These are phyloP conservation scores for Sebastes schlegelii DNA, from an alignment of 2,113 vertebrate genomes.

Conservation along the genomic window DNA sequence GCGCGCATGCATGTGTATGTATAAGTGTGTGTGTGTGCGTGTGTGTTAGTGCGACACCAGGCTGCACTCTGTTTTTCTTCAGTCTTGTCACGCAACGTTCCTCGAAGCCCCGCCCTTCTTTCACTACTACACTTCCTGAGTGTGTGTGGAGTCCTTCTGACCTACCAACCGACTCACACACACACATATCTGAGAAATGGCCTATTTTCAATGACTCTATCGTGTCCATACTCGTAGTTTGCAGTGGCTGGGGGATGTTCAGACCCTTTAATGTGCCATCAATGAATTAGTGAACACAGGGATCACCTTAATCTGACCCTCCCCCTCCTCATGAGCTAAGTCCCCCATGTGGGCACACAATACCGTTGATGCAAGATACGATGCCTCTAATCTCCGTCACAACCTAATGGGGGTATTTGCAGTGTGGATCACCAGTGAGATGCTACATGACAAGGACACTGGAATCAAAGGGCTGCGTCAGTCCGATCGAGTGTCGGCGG, in stretches of 20 bases:
- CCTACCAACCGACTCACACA: slow-evolving; percentile 15
- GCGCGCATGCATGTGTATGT: slow-evolving; percentile 7
- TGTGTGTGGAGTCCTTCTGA: slow-evolving; percentile 42
- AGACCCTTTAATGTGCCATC: slow-evolving; percentile 44
- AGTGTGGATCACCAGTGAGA: slow-evolving; percentile 20
- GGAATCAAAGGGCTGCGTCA: neutral
- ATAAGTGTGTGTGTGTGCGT: slow-evolving; percentile 7
- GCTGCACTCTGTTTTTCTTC: slow-evolving; percentile 73
- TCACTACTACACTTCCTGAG: slow-evolving; percentile 47
- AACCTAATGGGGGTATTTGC: slow-evolving; percentile 16
- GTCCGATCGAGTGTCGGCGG: neutral
- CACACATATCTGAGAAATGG: slow-evolving; percentile 35
- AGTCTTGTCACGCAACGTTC: slow-evolving; percentile 75
- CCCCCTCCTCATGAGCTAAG: slow-evolving; percentile 31
- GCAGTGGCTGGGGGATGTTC: neutral
- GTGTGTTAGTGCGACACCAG: slow-evolving; percentile 50
- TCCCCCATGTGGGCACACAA: slow-evolving; percentile 9
- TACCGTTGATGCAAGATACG: slow-evolving; percentile 17
- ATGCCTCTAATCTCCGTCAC: slow-evolving; percentile 48
- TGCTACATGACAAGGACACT: neutral
- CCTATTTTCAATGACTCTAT: slow-evolving; percentile 50
- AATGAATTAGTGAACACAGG: slow-evolving; percentile 41
- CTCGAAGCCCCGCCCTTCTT: slow-evolving; percentile 55
- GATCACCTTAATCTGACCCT: slow-evolving; percentile 56
- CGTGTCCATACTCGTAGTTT: slow-evolving; percentile 2